phyloP scores from a whole-genome alignment of 2,797 vertebrate genomes.

The Limnodromus scolopaceus region DNA sequence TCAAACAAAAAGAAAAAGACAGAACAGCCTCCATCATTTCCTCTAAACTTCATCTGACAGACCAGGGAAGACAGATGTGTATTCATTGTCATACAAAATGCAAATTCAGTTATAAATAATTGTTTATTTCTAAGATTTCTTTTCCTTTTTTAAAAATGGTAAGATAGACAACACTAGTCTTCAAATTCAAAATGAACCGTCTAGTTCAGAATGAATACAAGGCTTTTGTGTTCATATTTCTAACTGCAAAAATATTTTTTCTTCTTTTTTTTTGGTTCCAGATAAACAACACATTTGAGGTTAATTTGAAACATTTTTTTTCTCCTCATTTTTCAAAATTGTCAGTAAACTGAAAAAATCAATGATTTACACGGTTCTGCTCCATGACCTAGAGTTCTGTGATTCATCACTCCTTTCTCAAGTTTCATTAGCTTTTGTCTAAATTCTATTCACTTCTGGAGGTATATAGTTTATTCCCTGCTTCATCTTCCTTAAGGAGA shows the following conservation, averaged over 20 bases:
- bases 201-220: not conserved
- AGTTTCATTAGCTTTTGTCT: not conserved
- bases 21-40: not conserved
- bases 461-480: not conserved
- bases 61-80: accelerated
- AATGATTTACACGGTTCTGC: not conserved
- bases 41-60: not conserved
- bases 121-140: not conserved
- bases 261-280: not conserved
- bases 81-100: not conserved
- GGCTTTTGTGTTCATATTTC: not conserved
- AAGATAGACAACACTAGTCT: not conserved
- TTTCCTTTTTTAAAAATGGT: not conserved
- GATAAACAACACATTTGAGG: not conserved
- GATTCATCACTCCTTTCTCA: constrained; percentile 8
- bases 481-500: not conserved
- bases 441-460: not conserved
- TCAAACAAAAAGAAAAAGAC: not conserved
- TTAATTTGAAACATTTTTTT: not conserved
- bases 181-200: not conserved
- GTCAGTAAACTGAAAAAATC: not conserved
- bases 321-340: not conserved
- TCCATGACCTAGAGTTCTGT: not conserved
- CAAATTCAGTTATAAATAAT: not conserved
- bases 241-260: not conserved